A percentile compares a stretch with the other conserved stretches of the same genome.
Evolutionary conservation across 2,113 vertebrate species (phyloP).

Genomic region (Mormyrus iriodes): DNA sequence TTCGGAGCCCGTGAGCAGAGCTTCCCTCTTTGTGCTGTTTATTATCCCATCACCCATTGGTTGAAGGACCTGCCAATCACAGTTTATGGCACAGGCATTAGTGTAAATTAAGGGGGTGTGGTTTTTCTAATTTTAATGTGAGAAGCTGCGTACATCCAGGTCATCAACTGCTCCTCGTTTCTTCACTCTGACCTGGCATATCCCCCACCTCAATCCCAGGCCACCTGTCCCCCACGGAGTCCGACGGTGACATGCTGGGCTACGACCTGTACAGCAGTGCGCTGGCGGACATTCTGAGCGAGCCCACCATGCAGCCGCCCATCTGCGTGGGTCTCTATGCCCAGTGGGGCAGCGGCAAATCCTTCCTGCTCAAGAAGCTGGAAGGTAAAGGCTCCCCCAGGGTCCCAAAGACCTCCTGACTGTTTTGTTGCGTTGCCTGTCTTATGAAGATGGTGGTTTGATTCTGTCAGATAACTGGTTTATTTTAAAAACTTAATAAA

Average conservation of each 20-base stretch:
- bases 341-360: slow-evolving; percentile 97
- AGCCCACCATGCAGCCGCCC: slow-evolving; percentile 96
- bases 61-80: not conserved
- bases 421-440: not conserved
- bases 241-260: slow-evolving; percentile 91
- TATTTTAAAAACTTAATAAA: too few species aligned
- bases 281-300: slow-evolving; percentile 90
- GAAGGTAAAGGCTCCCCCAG: slow-evolving; percentile 66
- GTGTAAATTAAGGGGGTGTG: not conserved
- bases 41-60: not conserved
- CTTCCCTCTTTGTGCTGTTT: not conserved
- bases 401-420: too few species aligned
- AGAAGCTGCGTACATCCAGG: not conserved
- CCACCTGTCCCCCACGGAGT: slow-evolving; percentile 90
- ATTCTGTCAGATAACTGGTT: too few species aligned
- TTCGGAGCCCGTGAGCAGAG: slow-evolving; percentile 77
- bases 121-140: not conserved
- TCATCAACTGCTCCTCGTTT: not conserved
- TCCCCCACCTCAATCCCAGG: slow-evolving; percentile 54
- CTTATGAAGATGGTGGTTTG: not conserved
- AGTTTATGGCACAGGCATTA: not conserved
- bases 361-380: slow-evolving; percentile 96
- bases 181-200: not conserved
- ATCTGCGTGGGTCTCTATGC: slow-evolving; percentile 96
- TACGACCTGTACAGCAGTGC: slow-evolving; percentile 96